Conservation (phyloP, 2,113 vertebrate species). For the Regulus satrapa region DNA sequence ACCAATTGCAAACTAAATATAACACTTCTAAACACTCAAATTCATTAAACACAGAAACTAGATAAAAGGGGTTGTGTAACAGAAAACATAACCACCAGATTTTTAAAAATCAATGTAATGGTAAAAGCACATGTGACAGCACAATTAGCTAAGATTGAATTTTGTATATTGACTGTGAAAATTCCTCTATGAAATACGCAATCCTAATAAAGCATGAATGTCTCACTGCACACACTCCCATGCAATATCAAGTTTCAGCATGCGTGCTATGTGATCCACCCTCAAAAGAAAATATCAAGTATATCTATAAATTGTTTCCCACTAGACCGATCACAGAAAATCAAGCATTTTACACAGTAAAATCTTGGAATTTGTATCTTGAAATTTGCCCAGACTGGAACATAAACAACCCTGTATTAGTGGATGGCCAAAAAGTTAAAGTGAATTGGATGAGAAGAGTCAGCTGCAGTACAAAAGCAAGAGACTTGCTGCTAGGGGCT, state of each 20-base stretch:
- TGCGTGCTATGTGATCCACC: not conserved
- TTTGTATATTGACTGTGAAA: not conserved
- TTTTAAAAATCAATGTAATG: not conserved
- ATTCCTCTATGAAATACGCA: not conserved
- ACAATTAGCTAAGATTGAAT: not conserved
- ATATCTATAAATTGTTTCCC: not conserved
- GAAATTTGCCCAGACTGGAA: not conserved
- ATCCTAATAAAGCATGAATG: not conserved
- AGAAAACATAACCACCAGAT: not conserved
- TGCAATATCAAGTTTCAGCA: not conserved
- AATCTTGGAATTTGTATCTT: too few relatives aligned
- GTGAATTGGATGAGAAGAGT: not conserved
- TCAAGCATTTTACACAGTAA: not conserved
- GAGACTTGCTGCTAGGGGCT: not conserved
- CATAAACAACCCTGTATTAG: not conserved
- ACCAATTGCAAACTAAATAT: not conserved
- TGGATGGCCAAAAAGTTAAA: not conserved
- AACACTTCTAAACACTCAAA: not conserved
- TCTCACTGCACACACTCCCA: not conserved
- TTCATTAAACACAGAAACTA: not conserved
- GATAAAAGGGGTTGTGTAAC: not conserved
- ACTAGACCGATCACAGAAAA: rapidly evolving
- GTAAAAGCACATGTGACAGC: not conserved
- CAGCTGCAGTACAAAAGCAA: not conserved
- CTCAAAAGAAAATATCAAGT: not conserved